These are phyloP conservation scores for Temnothorax unifasciatus DNA, from an alignment of 2,888 invertebrate species.

Conservation along the genomic window DNA sequence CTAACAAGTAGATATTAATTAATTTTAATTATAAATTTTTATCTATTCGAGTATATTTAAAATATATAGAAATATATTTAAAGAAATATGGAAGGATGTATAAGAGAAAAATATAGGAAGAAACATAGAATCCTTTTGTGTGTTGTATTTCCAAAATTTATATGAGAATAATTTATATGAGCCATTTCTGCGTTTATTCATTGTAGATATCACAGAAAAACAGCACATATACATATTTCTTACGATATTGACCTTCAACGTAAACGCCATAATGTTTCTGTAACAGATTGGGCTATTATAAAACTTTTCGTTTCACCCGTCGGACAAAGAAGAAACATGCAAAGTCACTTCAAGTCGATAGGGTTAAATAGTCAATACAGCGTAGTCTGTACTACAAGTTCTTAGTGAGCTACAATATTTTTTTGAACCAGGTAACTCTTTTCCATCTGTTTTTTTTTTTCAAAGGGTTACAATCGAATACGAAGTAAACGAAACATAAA, in stretches of 20 bases:
- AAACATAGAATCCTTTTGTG: background rate
- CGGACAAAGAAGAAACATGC: slow-evolving; percentile 70
- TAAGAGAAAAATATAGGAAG: background rate
- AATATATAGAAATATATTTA: background rate
- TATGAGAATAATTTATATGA: background rate
- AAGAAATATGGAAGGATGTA: background rate
- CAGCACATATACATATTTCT: background rate
- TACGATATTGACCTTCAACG: background rate
- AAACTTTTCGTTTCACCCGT: slow-evolving; percentile 80
- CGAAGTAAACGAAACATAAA: slow-evolving; percentile 67
- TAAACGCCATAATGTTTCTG: slow-evolving; percentile 22
- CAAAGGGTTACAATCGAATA: slow-evolving; percentile 75
- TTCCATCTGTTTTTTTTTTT: slow-evolving; percentile 43
- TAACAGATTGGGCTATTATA: slow-evolving; percentile 76
- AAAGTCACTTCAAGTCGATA: slow-evolving; percentile 56
- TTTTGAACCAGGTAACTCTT: slow-evolving; percentile 57
- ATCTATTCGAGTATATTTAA: background rate
- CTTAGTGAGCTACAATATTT: slow-evolving; percentile 77
- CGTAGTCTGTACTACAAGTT: slow-evolving; percentile 78
- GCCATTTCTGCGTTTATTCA: background rate
- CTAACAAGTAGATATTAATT: background rate
- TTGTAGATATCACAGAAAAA: background rate
- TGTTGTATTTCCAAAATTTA: background rate
- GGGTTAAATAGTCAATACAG: slow-evolving; percentile 69
- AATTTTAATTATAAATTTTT: slow-evolving; percentile 11